Base-by-base conservation (phyloP, 2,888 invertebrate species). In the Acronicta alni region DNA sequence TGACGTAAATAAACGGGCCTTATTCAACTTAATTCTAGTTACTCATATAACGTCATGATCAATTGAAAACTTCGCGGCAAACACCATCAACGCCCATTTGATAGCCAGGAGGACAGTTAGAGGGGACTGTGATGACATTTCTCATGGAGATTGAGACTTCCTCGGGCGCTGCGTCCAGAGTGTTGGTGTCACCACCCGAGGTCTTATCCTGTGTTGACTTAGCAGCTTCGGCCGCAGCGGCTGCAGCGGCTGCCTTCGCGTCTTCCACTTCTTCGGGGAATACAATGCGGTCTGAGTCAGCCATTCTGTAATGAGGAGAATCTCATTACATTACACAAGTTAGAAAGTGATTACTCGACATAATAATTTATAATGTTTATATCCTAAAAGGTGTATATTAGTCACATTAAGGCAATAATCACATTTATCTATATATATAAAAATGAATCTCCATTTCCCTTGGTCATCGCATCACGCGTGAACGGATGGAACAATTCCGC, bases 211-310 rank as follows among this genome's bases (percentile, higher is more conserved):
- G 58, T 3, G 68, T 67, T 15, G 3, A 12, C 35, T 35, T 35
- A n/a, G 5, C 35, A 35, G 71, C 42, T 1, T 35, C 46, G n/a
- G 42, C 32, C 10, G 3, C 6, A 9, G 70, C 75, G 1, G 78
- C 75, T 15, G 67, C 81, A 48, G 78, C 77, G 15, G 67, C 81
- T 48, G 66, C 83, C 57, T 90, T 89, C 1, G 56, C 75, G 15
- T 86, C 86, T 1, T 86, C 84, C 0, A 88, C 85, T 69, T 92
- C 90, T n/a, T 91, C 89, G 15, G 91, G 89, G 68, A 80, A 89
- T 1, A 90, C 86, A 18, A 92, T 72, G 45, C 87, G 87, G 39
- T 88, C 77, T 15, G 79, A 81, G 63, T 90, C 91, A 15, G 91
- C 87, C 92, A 92, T 92, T 77, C 84, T 81, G 82, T 56, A 76